Conservation (phyloP, 2,113 vertebrate species). For the Mesocricetus auratus region DNA sequence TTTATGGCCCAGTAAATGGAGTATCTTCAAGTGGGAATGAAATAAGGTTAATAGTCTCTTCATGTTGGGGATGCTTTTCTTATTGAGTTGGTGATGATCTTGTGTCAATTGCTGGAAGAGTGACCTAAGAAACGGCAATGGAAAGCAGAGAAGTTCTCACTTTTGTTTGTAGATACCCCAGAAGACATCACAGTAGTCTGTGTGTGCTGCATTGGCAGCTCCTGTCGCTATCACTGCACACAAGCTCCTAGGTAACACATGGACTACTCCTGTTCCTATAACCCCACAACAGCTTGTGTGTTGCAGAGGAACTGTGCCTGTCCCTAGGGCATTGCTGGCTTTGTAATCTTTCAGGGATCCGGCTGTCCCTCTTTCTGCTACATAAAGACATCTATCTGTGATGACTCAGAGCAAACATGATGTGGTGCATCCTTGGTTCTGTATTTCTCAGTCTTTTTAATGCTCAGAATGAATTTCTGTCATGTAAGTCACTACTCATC, state of each 20-base stretch:
- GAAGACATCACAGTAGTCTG: not conserved
- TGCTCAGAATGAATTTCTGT: not conserved
- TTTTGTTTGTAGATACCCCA: not conserved
- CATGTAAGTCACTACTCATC: not conserved
- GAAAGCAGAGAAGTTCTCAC: not conserved
- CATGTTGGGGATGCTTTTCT: not conserved
- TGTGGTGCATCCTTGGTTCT: not conserved
- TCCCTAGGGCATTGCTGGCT: not conserved
- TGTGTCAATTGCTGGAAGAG: not conserved
- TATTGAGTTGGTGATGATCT: not conserved
- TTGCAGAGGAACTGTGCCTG: not conserved
- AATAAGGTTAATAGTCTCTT: not conserved
- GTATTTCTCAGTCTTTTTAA: not conserved
- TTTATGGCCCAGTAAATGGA: not conserved
- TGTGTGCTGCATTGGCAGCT: not conserved
- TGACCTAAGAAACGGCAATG: not conserved
- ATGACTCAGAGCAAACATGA: not conserved
- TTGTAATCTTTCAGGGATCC: fast-evolving
- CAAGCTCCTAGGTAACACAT: too few species aligned
- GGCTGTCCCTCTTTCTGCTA: not conserved
- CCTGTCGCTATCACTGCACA: too few species aligned
- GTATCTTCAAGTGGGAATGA: not conserved
- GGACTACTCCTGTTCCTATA: too few species aligned
- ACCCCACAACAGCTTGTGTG: too few species aligned
- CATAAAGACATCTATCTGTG: not conserved